Base-by-base conservation (phyloP, 1,140 invertebrate genomes). In the Drosophila yakuba region DNA sequence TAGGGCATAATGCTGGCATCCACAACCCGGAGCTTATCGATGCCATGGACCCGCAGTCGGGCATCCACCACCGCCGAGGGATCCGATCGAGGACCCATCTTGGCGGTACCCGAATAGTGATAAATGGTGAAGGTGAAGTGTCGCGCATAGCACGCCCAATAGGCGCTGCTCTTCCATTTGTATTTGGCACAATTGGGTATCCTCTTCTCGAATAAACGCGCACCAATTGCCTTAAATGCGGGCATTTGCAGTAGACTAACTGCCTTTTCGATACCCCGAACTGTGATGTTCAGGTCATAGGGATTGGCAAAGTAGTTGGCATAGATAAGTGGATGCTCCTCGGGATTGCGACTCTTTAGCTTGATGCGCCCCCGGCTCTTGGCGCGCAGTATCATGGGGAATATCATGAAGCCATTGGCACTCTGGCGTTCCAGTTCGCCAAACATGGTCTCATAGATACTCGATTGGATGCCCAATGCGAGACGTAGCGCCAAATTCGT, bases 31-130 rank as follows among this genome's bases (percentile, higher is more conserved):
- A 97, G 86, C 25, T 93, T 93, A 28, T 93, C 91, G 2, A 97
- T 91, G 2, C 96, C 96, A 72, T 95, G 94, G 0, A 97, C 95
- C 73, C 93, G 92, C 43, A 97, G 90, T 72, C 94, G 94, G 1
- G 95, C 94, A 92, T 96, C 94, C 1, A 97, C 96, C 1, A 97
- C 96, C 2, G 96, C 94, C 0, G 93, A 92, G 17, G 93, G 93
- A 92, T 97, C 96, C 12, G 72, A 91, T 5, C 74, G 51, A 0
- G 95, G 94, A 0, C 97, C 97, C 97, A 98, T 98, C 92, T 97
- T 97, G 84, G 96, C 97, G 0, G 97, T 97, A 0, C 97, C 96
- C 11, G 94, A 94, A n/a, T 95, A 95, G 91, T 97, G 97, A 80
- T 96, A 97, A 45, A 97, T 95, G 1, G 95, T 96, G n/a, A 95